phyloP scores from a whole-genome alignment of 1,140 invertebrate genomes.

The Hetaerina americana region DNA sequence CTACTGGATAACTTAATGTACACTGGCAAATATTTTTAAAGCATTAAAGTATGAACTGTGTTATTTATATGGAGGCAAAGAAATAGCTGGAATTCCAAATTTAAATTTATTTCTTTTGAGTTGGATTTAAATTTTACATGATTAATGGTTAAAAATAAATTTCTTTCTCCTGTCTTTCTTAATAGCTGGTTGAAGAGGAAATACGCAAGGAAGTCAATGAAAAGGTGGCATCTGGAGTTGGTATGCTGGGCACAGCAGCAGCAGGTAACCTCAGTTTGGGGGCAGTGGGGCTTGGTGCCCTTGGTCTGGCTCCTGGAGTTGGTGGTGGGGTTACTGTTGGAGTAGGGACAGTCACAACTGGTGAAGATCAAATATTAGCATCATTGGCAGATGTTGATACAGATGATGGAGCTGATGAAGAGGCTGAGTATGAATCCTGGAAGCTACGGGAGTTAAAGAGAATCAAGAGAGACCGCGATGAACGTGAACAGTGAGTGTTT shows the following conservation, averaged over 20 bases:
- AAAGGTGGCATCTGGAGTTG: slow-evolving; percentile 26
- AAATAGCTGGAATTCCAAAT: too few species aligned
- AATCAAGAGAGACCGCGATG: slow-evolving; percentile 90
- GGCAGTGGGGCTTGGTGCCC: not conserved
- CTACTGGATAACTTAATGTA: too few species aligned
- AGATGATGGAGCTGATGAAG: slow-evolving; percentile 96
- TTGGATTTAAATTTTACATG: slow-evolving; percentile 6
- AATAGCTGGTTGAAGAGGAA: slow-evolving; percentile 74
- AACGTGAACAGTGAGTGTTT: slow-evolving; percentile 74
- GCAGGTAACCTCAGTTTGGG: slow-evolving; percentile 23
- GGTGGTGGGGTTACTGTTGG: not conserved
- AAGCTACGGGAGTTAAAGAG: slow-evolving; percentile 92
- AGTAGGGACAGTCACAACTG: not conserved
- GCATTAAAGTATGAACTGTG: too few species aligned
- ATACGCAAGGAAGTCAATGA: slow-evolving; percentile 57
- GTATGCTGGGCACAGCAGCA: slow-evolving; percentile 31
- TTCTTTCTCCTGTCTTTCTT: slow-evolving; percentile 11
- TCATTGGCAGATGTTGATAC: slow-evolving; percentile 78
- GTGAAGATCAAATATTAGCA: slow-evolving; percentile 14
- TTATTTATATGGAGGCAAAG: too few species aligned
- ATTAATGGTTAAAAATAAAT: slow-evolving; percentile 6
- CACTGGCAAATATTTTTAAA: too few species aligned
- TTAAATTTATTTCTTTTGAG: slow-evolving; percentile 7
- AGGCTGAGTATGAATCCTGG: slow-evolving; percentile 94
- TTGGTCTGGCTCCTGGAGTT: not conserved